Conservation (phyloP, 1,140 invertebrate genomes). For the Drosophila bifasciata region DNA sequence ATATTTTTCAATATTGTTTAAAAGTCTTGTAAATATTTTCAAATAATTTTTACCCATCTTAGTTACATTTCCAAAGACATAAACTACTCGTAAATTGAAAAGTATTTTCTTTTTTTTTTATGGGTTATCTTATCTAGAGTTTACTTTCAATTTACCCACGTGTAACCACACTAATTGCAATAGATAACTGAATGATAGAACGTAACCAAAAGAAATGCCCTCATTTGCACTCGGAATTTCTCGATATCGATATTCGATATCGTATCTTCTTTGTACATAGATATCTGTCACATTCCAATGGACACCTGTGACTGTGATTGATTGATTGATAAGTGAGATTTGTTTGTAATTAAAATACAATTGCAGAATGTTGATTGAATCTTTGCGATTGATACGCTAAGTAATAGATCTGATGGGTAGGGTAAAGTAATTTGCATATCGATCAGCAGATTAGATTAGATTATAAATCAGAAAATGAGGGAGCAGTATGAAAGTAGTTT, state of each 20-base stretch:
- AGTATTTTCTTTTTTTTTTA: neutral
- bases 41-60: neutral
- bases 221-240: slow-evolving; percentile 23
- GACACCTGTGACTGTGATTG: slow-evolving; percentile 25
- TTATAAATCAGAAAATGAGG: no score
- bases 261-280: no score
- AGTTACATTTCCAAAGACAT: neutral
- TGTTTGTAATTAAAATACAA: slow-evolving; percentile 53
- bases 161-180: slow-evolving; percentile 37
- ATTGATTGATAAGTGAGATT: slow-evolving; percentile 33
- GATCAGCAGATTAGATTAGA: no score
- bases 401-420: slow-evolving; percentile 22
- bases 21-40: neutral
- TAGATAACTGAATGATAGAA: slow-evolving; percentile 32
- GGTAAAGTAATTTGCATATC: no score
- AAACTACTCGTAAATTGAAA: slow-evolving; percentile 4
- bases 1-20: neutral
- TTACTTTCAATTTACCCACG: slow-evolving; percentile 20
- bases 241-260: no score
- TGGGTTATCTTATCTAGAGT: slow-evolving; percentile 26
- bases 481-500: slow-evolving; percentile 7
- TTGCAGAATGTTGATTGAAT: slow-evolving; percentile 34
- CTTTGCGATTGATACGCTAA: slow-evolving; percentile 9
- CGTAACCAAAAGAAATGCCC: neutral
- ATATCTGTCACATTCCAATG: no score